These are phyloP conservation scores for Nymphalis io DNA, from an alignment of 1,140 invertebrate genomes.

Conservation along the genomic window DNA sequence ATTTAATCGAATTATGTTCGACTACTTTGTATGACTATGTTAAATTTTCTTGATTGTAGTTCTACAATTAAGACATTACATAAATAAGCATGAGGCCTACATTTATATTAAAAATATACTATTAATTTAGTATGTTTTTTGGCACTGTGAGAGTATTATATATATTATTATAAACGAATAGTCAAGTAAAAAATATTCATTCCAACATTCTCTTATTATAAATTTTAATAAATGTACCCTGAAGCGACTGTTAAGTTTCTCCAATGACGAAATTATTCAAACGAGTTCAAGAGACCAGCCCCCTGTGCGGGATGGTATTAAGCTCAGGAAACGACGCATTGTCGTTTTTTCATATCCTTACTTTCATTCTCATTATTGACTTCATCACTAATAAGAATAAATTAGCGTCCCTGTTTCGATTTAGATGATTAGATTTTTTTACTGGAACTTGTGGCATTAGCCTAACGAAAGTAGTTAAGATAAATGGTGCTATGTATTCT, in stretches of 20 bases:
- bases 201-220: neutral
- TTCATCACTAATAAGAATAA: slow-evolving; percentile 62
- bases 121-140: too few species aligned
- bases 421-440: slow-evolving; percentile 26
- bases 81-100: neutral
- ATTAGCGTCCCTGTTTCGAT: slow-evolving; percentile 46
- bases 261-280: slow-evolving; percentile 61
- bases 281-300: slow-evolving; percentile 35
- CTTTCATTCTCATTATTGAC: slow-evolving; percentile 45
- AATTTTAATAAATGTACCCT: neutral
- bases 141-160: too few species aligned
- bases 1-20: too few species aligned
- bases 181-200: neutral
- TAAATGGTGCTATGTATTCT: neutral
- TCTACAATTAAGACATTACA: neutral
- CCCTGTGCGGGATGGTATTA: slow-evolving; percentile 44
- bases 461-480: too few species aligned
- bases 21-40: too few species aligned
- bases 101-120: neutral
- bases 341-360: slow-evolving; percentile 50
- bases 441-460: neutral
- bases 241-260: neutral
- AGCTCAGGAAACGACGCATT: slow-evolving; percentile 52
- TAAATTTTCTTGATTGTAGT: too few species aligned
- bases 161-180: too few species aligned